A percentile compares a stretch with the other conserved stretches of the same genome.
phyloP scores from a whole-genome alignment of 2,888 invertebrate genomes.

The Tigriopus californicus region DNA sequence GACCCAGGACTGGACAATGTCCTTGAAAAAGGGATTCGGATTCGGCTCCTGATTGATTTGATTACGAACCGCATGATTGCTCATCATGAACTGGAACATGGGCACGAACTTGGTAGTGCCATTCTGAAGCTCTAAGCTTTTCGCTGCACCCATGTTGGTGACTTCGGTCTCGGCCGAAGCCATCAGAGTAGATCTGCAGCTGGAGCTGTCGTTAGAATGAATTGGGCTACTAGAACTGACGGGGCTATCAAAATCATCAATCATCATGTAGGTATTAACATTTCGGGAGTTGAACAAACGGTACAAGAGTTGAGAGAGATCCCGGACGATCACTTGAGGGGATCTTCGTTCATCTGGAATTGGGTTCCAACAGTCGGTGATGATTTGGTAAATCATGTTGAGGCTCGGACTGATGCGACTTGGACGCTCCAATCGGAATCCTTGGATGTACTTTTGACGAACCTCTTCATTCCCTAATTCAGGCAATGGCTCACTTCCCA shows the following conservation, averaged over 20 bases:
- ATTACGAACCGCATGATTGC: neutral
- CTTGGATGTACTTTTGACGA: constrained; percentile 43
- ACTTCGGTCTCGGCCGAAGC: neutral
- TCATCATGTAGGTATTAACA: constrained; percentile 38
- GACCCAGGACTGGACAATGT: neutral
- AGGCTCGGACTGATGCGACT: constrained; percentile 42
- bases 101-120: neutral
- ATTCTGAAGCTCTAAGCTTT: neutral
- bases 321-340: constrained; percentile 67
- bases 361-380: constrained; percentile 60
- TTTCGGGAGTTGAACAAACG: constrained; percentile 45
- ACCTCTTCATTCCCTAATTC: constrained; percentile 25
- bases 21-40: neutral
- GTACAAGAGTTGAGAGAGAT: constrained; percentile 57
- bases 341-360: constrained; percentile 44
- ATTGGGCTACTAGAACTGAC: neutral
- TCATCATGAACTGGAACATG: neutral
- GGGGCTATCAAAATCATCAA: constrained; percentile 20
- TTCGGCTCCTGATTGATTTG: too few relatives aligned
- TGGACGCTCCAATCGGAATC: constrained; percentile 46
- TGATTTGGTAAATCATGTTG: constrained; percentile 45
- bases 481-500: constrained; percentile 37
- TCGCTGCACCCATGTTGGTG: neutral
- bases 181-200: neutral
- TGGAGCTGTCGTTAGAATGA: neutral